These are phyloP conservation scores for Megaceryle alcyon DNA, from an alignment of 2,797 vertebrate species.

Conservation along the genomic window DNA sequence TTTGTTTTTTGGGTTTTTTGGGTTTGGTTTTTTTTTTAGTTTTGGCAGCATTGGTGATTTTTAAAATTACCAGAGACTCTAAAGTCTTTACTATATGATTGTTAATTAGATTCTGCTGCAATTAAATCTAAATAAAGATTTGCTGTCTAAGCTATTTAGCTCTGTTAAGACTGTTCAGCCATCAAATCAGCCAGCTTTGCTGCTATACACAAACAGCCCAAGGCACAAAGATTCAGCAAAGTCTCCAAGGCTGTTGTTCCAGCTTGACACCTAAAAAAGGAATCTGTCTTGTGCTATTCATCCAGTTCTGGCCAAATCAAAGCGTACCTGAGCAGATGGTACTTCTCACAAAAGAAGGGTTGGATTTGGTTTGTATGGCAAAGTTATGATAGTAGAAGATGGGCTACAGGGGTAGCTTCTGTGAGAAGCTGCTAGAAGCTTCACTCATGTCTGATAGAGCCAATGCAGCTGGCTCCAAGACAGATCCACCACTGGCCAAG, in stretches of 20 bases:
- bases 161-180: background rate
- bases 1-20: background rate
- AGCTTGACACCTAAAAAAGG: background rate
- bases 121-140: constrained; percentile 52
- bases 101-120: constrained; percentile 41
- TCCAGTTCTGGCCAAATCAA: background rate
- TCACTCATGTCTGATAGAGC: background rate
- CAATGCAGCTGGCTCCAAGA: background rate
- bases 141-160: constrained; percentile 11
- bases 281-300: background rate
- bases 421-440: background rate
- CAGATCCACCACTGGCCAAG: background rate
- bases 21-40: background rate
- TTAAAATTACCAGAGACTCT: background rate
- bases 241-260: background rate
- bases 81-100: constrained; percentile 14
- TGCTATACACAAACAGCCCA: background rate
- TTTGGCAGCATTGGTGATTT: constrained; percentile 10
- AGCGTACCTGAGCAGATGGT: background rate
- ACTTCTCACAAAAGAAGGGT: background rate
- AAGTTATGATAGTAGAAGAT: background rate
- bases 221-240: background rate
- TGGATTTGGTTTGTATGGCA: background rate
- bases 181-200: constrained; percentile 7
- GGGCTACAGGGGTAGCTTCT: background rate